Evolutionary conservation across 2,888 invertebrate genomes (phyloP).

Genomic region (Lissocephala sabroskyi): DNA sequence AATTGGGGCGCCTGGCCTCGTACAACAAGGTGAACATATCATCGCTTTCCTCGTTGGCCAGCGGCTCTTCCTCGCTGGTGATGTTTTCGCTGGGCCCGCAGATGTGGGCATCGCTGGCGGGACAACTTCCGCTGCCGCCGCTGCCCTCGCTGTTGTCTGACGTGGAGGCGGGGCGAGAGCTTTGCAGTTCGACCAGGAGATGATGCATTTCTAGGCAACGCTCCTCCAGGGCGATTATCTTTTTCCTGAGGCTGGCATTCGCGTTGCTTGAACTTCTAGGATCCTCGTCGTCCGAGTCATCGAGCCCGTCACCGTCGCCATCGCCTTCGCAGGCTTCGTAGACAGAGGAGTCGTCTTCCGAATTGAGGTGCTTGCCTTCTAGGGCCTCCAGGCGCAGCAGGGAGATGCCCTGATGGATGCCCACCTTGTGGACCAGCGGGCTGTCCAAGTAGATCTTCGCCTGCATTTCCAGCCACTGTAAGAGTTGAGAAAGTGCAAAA

Average conservation of each 20-base stretch:
- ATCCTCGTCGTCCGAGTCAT: too few species aligned
- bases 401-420: too few species aligned
- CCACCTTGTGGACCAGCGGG: too few species aligned
- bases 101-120: not conserved
- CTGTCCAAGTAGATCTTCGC: constrained; percentile 3
- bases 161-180: too few species aligned
- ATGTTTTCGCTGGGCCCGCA: constrained; percentile 8
- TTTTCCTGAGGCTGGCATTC: constrained; percentile 18
- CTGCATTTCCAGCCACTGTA: constrained; percentile 18
- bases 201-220: constrained; percentile 26
- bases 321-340: not conserved
- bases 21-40: too few species aligned
- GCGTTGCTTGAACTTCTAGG: constrained; percentile 3
- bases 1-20: too few species aligned
- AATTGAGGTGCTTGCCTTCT: too few species aligned
- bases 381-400: too few species aligned
- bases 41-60: too few species aligned
- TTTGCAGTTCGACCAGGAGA: constrained; percentile 31
- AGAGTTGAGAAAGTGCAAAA: constrained; percentile 18
- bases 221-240: constrained; percentile 25
- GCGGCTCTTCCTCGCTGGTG: not conserved
- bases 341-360: not conserved
- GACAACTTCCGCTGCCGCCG: not conserved
- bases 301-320: too few species aligned
- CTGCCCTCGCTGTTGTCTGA: too few species aligned